These are phyloP conservation scores for Acomys russatus DNA, from an alignment of 2,797 vertebrate genomes.

Conservation along the genomic window DNA sequence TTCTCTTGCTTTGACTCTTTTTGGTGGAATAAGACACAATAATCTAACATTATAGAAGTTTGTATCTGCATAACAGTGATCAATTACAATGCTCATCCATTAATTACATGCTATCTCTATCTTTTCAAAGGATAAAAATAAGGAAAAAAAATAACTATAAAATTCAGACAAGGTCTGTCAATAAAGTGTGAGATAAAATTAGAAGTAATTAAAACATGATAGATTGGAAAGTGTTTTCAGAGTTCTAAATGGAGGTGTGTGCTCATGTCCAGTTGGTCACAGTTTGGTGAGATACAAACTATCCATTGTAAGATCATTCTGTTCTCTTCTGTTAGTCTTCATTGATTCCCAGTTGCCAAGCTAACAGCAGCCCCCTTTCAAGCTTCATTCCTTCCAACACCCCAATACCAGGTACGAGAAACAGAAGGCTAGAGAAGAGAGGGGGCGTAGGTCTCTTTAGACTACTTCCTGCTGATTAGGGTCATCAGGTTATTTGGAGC, in stretches of 20 bases:
- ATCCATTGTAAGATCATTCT: not conserved
- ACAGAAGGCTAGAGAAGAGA: too few species aligned
- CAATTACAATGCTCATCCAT: not conserved
- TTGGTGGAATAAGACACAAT: not conserved
- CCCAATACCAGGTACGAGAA: too few species aligned
- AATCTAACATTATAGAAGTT: not conserved
- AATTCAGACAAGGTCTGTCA: not conserved
- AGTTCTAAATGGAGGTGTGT: not conserved
- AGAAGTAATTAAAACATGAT: not conserved
- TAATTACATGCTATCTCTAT: not conserved
- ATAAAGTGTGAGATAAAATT: not conserved
- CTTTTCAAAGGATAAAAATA: not conserved
- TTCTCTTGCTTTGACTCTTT: not conserved
- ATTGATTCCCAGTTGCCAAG: not conserved
- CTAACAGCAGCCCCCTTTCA: not conserved
- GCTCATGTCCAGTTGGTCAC: not conserved
- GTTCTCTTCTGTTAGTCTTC: not conserved
- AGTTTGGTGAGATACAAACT: not conserved
- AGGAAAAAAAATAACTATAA: not conserved
- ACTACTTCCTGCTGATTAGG: too few species aligned
- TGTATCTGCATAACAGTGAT: not conserved
- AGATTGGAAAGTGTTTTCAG: accelerated
- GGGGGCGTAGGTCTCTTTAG: too few species aligned
- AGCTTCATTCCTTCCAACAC: not conserved
- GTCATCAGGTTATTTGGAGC: too few species aligned